Base-by-base conservation (phyloP, 2,888 invertebrate species). In the Tinea semifulvella region DNA sequence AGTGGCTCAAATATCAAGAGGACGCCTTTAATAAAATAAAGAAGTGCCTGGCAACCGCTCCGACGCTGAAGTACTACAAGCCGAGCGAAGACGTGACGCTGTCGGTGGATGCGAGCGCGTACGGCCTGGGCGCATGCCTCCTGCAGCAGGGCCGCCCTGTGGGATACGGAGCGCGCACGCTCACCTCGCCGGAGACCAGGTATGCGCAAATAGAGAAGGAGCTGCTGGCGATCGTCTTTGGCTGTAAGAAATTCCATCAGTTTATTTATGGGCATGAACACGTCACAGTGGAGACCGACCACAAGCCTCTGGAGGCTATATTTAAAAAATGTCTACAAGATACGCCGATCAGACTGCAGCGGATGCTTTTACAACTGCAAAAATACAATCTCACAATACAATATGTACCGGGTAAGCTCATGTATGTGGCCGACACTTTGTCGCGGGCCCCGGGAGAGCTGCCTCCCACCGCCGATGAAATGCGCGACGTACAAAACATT, bases 241-340 rank as follows among this genome's bases (percentile, higher is more conserved):
- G 42, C 1, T 51, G 49, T 16, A 40, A 14, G n/a, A 36, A 44
- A 8, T 53, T 52, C 19, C 51, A 53, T 28, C 53, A 53, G 20
- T 53, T 47, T 11, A 44, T 52, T 17, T 53, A 51, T 42, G 53
- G 52, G n/a, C 52, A 49, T 20, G 11, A 52, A 25, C 44, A 46
- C 11, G 42, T 58, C 3, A 48, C 35, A n/a, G 54, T 63, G 2
- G 47, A 57, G 36, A 54, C 50, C 18, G 61, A 65, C 47, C 60
- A 65, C 42, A 59, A 60, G 44, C 61, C 58, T 0, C 46, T 63
- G 10, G 57, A 53, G 35, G 8, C 53, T n/a, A 52, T 62, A 40
- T 56, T 60, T 46, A 52, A 53, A 47, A 57, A 56, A 48, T 43
- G 51, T 42, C 47, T 58, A 7, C 45, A 47, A 28, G 44, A 49